Base-by-base conservation (phyloP, 2,888 invertebrate species). In the Euplagia quadripunctaria region DNA sequence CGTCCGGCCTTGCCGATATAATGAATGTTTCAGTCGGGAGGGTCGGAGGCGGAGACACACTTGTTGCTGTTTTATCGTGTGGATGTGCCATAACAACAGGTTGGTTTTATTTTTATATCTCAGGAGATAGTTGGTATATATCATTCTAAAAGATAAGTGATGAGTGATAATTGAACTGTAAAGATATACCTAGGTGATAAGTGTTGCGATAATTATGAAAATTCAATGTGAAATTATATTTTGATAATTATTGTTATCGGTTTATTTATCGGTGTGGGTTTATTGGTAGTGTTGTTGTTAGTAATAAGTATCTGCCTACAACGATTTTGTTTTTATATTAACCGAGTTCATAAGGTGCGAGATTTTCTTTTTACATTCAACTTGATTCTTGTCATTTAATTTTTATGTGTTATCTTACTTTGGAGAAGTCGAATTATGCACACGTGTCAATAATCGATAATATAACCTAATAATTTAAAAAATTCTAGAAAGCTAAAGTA, bases 11-110 rank as follows among this genome's bases (percentile, higher is more conserved):
- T 20, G 20, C 20, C 43, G 42, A n/a, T 67, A 65, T 72, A 70
- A 71, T 49, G n/a, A 77, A 73, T 64, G 67, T 66, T 49, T 68
- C 68, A 63, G 67, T 71, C 51, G 70, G 68, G 49, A 67, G 66
- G 51, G 46, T 76, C 70, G 78, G 51, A 68, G 52, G 70, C 12
- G 66, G 71, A 74, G 76, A 67, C 74, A 31, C 77, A 83, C 83
- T 83, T 83, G 83, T 83, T 83, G 83, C 83, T 75, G 78, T 20
- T 70, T 74, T 43, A 68, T 52, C 68, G 63, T 58, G 52, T 55
- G 58, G 42, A 64, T 43, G 8, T 43, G 11, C n/a, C 20, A 61
- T 72, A 63, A 58, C 83, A 83, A 83, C 83, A 83, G 75, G 83
- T 83, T 75, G 68, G 68, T 49, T 42, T 52, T 16, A 61, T 43